phyloP scores from a whole-genome alignment of 2,888 invertebrate species.

The Lacanobia oleracea region DNA sequence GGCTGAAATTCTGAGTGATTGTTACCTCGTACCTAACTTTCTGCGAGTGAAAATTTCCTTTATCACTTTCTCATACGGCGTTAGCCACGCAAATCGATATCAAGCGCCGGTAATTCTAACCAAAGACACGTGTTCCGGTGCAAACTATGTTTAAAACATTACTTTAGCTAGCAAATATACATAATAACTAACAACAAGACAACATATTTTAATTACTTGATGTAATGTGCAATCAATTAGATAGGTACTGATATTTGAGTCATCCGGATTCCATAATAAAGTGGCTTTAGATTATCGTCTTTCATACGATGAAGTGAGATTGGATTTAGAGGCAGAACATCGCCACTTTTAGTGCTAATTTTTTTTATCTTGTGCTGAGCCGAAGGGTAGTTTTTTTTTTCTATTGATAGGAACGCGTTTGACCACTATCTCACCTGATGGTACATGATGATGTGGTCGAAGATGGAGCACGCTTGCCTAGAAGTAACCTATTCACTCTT shows the following conservation, averaged over 20 bases:
- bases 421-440: too few species aligned
- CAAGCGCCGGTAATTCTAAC: slow-evolving; percentile 6
- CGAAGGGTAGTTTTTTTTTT: not conserved
- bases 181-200: slow-evolving; percentile 9
- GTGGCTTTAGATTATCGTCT: not conserved
- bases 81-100: slow-evolving; percentile 20
- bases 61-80: not conserved
- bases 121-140: slow-evolving; percentile 40
- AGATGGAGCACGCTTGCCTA: too few species aligned
- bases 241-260: slow-evolving; percentile 13
- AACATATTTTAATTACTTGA: slow-evolving; percentile 13
- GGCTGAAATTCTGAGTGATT: not conserved
- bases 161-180: slow-evolving; percentile 18
- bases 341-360: not conserved
- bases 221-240: slow-evolving; percentile 11
- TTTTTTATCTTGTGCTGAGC: not conserved
- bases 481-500: too few species aligned
- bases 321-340: not conserved
- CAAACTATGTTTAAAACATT: slow-evolving; percentile 21
- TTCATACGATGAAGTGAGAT: not conserved
- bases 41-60: not conserved
- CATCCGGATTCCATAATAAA: slow-evolving; percentile 2
- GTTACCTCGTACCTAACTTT: not conserved
- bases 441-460: too few species aligned
- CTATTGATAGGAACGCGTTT: too few species aligned